Percentiles rank a stretch among this genome's conserved stretches.
phyloP scores from a whole-genome alignment of 1,140 invertebrate species.

The Drusus annulatus region DNA sequence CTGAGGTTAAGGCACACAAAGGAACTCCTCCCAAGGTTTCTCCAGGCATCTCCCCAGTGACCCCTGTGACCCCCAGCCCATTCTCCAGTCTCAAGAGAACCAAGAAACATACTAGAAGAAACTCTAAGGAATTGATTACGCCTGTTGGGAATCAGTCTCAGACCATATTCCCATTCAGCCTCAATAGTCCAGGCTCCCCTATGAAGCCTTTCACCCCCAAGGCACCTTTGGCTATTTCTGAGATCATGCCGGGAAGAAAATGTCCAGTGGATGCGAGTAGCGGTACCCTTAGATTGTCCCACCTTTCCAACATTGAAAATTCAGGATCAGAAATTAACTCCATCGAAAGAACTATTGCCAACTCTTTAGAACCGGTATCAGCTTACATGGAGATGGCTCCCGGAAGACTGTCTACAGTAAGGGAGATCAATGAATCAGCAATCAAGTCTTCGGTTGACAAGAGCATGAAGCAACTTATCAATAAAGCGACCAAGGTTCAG shows the following conservation, averaged over 20 bases:
- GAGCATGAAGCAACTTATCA: slow-evolving; percentile 54
- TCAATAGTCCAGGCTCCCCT: slow-evolving; percentile 75
- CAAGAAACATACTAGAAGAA: slow-evolving; percentile 61
- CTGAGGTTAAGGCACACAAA: slow-evolving; percentile 45
- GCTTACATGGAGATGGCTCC: slow-evolving; percentile 57
- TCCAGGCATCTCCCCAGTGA: slow-evolving; percentile 60
- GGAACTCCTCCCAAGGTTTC: slow-evolving; percentile 67
- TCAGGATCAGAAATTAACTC: background rate
- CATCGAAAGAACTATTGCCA: background rate
- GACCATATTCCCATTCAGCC: slow-evolving; percentile 75
- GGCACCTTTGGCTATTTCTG: slow-evolving; percentile 54
- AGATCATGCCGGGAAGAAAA: slow-evolving; percentile 55
- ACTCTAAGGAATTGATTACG: slow-evolving; percentile 66
- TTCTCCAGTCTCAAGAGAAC: slow-evolving; percentile 64
- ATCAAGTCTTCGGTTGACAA: slow-evolving; percentile 50
- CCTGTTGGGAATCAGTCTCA: slow-evolving; percentile 71
- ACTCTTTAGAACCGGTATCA: slow-evolving; percentile 30
- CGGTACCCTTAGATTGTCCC: slow-evolving; percentile 60
- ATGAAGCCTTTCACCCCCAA: slow-evolving; percentile 64
- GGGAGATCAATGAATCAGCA: slow-evolving; percentile 50
- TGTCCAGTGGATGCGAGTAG: slow-evolving; percentile 62
- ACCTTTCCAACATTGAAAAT: slow-evolving; percentile 34
- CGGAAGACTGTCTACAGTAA: slow-evolving; percentile 48
- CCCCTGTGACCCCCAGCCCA: slow-evolving; percentile 60
- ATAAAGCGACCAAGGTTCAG: slow-evolving; percentile 55